A percentile compares a stretch with the other conserved stretches of the same genome.
These are phyloP conservation scores for Drosophila aldrichi DNA, from an alignment of 2,888 invertebrate species.

Conservation along the genomic window DNA sequence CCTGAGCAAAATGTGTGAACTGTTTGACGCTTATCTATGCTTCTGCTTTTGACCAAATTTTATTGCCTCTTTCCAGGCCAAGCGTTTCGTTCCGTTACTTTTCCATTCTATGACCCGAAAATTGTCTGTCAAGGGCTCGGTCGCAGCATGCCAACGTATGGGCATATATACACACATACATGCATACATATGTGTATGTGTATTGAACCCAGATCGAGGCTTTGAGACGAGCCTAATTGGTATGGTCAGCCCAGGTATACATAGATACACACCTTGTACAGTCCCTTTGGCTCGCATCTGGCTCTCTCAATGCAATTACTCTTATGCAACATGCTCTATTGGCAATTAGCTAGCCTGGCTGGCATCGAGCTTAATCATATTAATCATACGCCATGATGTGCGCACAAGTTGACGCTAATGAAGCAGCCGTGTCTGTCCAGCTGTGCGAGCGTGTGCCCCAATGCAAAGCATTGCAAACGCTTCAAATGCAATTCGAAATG, in stretches of 20 bases:
- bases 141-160: background rate
- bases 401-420: slow-evolving; percentile 57
- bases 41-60: slow-evolving; percentile 78
- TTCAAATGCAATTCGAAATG: slow-evolving; percentile 75
- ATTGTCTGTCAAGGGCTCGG: slow-evolving; percentile 17
- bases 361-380: slow-evolving; percentile 47
- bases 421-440: slow-evolving; percentile 35
- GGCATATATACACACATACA: no score
- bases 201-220: background rate
- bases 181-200: background rate
- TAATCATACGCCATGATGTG: slow-evolving; percentile 73
- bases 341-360: slow-evolving; percentile 53
- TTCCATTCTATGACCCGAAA: slow-evolving; percentile 27
- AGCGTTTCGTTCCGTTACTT: slow-evolving; percentile 59
- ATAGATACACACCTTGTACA: background rate
- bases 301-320: background rate
- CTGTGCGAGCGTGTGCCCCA: slow-evolving; percentile 10
- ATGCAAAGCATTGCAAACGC: slow-evolving; percentile 57
- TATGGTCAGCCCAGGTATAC: background rate
- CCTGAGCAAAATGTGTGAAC: slow-evolving; percentile 73
- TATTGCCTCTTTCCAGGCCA: slow-evolving; percentile 80
- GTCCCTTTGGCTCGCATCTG: background rate
- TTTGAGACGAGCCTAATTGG: background rate
- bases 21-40: slow-evolving; percentile 78
- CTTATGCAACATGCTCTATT: slow-evolving; percentile 43